Evolutionary conservation across 35 echinoderm and acorn worm genomes (phyloP), one percentile per base, ranked within the genome.

Genomic region (Strongylocentrotus purpuratus): DNA sequence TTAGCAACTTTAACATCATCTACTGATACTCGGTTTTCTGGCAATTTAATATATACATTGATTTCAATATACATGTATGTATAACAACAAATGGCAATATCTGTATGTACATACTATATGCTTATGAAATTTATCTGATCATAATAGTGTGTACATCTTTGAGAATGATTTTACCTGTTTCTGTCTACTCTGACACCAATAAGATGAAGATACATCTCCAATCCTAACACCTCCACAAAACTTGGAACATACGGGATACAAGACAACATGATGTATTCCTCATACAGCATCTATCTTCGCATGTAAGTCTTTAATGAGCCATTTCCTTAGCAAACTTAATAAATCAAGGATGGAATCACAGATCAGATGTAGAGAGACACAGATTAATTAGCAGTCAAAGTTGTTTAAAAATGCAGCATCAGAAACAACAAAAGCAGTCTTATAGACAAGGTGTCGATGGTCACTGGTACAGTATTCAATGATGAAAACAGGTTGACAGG

Each of bases 241-340:
- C 87, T 45, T 45, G 87, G 87, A 89, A 89, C 45, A 46, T 89
- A 89, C 9, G 87, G 87, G 13, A 89, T 46, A 89, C 87, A 89
- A 89, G 87, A 33, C 87, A 89, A 89, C 87, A 89, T 89, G 65
- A n/a, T 78, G 20, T 78, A 78, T n/a, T 78, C 65, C 65, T 78
- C 10, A 12, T 55, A 55, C 10, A 55, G 9, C 50, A 28, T 78
- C 22, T 78, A 55, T 28, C 20, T n/a, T 78, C 18, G 1, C 2
- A n/a, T 28, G 65, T 78, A 78, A 78, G 65, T 78, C 65, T n/a
- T 78, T 18, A 78, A 78, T 78, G 20, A 78, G 28, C 65, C 65
- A 78, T 28, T 78, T 78, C 65, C 20, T n/a, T 9, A 8, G 25
- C 65, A 78, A 78, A 28, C 20, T 17, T 5, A 78, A 78, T 18